These are phyloP conservation scores for Microtus oregoni DNA, from an alignment of 2,113 vertebrate species.

Conservation along the genomic window DNA sequence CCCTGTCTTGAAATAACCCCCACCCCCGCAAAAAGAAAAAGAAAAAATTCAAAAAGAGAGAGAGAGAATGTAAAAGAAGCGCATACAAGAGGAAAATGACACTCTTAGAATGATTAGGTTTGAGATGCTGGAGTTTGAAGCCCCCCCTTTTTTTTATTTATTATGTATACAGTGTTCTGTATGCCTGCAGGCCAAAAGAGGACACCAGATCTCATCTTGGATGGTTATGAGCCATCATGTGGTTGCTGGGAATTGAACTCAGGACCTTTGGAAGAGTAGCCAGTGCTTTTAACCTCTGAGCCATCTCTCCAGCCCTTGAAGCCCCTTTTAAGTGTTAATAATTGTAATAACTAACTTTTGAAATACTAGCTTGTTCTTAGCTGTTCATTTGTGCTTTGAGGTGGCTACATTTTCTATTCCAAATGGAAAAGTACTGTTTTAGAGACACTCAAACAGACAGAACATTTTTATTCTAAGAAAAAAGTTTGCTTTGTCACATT, in stretches of 20 bases:
- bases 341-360: constrained; percentile 14
- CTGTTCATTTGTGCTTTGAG: not conserved
- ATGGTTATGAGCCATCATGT: too few relatives aligned
- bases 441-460: not conserved
- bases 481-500: not conserved
- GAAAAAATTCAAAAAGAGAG: not conserved
- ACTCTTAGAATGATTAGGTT: not conserved
- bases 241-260: too few relatives aligned
- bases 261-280: too few relatives aligned
- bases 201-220: too few relatives aligned
- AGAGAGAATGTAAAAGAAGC: not conserved
- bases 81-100: not conserved
- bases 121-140: not conserved
- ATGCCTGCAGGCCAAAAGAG: too few relatives aligned
- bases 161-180: too few relatives aligned
- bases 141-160: not conserved
- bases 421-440: not conserved
- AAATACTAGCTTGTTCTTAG: constrained; percentile 27
- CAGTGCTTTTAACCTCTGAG: too few relatives aligned
- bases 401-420: constrained; percentile 7
- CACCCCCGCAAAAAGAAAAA: too few relatives aligned
- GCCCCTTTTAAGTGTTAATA: not conserved
- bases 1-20: too few relatives aligned
- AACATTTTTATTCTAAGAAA: not conserved
- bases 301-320: not conserved